Percentiles rank a stretch among this genome's conserved stretches.
Evolutionary conservation across 2,113 vertebrate genomes (phyloP).

Genomic region (Sula dactylatra): DNA sequence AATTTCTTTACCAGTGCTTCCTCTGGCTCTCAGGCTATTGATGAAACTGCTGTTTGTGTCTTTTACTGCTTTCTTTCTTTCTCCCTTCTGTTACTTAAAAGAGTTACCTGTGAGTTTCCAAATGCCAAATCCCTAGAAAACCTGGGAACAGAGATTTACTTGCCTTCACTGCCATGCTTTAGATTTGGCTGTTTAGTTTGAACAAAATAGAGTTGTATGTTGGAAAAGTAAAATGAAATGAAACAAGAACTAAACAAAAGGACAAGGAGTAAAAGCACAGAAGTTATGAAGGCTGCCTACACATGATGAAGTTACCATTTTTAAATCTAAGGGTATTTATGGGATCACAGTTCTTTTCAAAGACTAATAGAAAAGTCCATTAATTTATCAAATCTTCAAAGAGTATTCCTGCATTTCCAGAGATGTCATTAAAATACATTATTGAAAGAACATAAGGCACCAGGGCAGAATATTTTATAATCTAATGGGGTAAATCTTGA

Average conservation of each 20-base stretch:
- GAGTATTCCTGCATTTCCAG: background rate
- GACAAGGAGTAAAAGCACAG: background rate
- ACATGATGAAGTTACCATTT: background rate
- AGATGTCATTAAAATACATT: constrained; percentile 1
- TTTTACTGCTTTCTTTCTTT: background rate
- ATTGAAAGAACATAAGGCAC: background rate
- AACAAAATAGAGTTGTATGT: background rate
- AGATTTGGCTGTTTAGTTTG: background rate
- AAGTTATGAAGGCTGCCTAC: background rate
- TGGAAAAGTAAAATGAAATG: background rate
- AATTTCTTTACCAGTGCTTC: background rate
- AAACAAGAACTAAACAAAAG: background rate
- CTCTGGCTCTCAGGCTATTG: background rate
- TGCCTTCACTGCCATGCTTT: background rate
- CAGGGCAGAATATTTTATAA: background rate
- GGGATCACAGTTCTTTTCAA: background rate
- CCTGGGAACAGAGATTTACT: background rate
- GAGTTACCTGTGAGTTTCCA: background rate
- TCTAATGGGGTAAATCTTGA: background rate
- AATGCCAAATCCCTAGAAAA: background rate
- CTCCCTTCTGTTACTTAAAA: background rate
- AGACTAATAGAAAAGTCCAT: background rate
- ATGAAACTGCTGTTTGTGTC: background rate
- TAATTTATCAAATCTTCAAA: background rate
- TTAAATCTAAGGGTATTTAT: background rate